phyloP scores from a whole-genome alignment of 1,140 invertebrate species.

The Wiebesia pumilae region DNA sequence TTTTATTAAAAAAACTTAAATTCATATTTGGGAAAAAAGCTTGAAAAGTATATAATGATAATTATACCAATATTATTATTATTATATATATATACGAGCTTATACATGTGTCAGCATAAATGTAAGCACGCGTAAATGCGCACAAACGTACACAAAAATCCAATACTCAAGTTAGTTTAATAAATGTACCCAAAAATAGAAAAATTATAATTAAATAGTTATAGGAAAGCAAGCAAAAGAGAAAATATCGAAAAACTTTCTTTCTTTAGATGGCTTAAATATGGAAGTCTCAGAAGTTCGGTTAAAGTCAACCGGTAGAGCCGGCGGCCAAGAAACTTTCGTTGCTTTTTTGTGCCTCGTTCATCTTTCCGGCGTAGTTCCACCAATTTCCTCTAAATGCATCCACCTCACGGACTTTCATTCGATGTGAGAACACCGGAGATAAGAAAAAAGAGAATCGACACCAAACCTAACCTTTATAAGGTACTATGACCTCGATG shows the following conservation, averaged over 20 bases:
- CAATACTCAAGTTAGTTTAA: too few relatives aligned
- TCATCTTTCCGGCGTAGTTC: neutral
- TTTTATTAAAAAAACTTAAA: too few relatives aligned
- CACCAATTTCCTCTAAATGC: conserved; percentile 10
- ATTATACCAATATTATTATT: too few relatives aligned
- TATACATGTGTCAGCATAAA: too few relatives aligned
- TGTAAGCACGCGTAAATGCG: too few relatives aligned
- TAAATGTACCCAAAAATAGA: neutral
- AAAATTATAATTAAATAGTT: neutral
- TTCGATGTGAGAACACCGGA: neutral
- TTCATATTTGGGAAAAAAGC: too few relatives aligned
- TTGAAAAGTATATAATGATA: too few relatives aligned
- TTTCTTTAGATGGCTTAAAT: neutral
- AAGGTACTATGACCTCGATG: neutral
- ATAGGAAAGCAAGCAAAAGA: neutral
- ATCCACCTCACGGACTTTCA: conserved; percentile 1
- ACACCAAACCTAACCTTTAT: neutral
- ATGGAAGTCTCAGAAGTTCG: neutral
- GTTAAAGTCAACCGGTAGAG: neutral
- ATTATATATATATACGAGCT: too few relatives aligned
- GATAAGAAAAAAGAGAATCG: neutral
- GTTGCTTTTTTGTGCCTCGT: conserved; percentile 6
- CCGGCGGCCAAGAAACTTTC: neutral
- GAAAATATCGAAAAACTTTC: neutral
- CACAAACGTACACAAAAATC: too few relatives aligned